Evolutionary conservation across 2,113 vertebrate species (phyloP), one percentile per base, ranked within the genome.

Genomic region (Eclectus roratus): DNA sequence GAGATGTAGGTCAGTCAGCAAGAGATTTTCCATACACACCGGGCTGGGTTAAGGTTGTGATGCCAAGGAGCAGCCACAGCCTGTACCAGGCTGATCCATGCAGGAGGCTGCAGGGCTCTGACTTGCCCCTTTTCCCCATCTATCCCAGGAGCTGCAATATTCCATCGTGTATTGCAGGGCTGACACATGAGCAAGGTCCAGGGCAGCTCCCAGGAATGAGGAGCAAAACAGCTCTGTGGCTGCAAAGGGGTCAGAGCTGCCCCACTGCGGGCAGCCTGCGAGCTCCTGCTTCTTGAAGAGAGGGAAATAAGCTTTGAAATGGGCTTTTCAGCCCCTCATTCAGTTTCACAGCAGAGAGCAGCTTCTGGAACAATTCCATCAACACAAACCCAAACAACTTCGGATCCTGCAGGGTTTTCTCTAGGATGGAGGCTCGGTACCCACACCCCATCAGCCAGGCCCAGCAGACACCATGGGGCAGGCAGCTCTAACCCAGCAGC

Each of bases 1-100:
- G 49, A 33, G 4, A 20, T 0, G 19, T 3, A 31, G 55, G 90
- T 24, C 3, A 0, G 19, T 6, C 12, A 29, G 50, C 55, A 13
- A 8, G 70, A 25, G 64, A 27, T 56, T 64, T 60, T 43, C 52
- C 58, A 5, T 2, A 1, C 6, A 2, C 6, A 8, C 1, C 31
- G 39, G 10, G 41, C 37, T 68, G 80, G 43, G 18, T 47, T 17
- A 33, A 50, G 69, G 52, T 3, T 2, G 6, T 0, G 53, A 56
- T 21, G n/a, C 24, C 3, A 17, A 33, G 47, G 49, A 60, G 77
- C 4, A 2, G n/a, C 78, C 5, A 16, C 81, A 47, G 43, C 64
- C 46, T 5, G 2, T 8, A 13, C 6, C 55, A 13, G 47, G 33
- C 56, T 24, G 56, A 4, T 24, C 56, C 33, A 15, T 7, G 56